Evolutionary conservation across 2,797 vertebrate species (phyloP).

Genomic region (Buceros bicornis): DNA sequence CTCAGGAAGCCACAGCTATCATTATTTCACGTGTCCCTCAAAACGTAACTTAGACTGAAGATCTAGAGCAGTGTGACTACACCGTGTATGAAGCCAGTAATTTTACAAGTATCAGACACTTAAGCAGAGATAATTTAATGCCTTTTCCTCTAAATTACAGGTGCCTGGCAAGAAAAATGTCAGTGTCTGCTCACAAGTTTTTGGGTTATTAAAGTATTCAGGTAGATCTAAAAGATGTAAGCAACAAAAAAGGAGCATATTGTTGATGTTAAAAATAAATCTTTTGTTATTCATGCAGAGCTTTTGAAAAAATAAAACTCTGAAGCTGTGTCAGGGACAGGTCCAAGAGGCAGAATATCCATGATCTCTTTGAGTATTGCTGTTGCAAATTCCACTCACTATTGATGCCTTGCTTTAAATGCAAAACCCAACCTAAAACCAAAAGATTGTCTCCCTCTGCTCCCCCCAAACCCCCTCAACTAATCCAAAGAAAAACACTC

Average conservation of each 20-base stretch:
- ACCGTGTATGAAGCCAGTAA: neutral
- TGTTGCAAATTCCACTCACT: neutral
- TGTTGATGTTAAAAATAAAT: neutral
- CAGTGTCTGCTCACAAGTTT: neutral
- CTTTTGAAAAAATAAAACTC: neutral
- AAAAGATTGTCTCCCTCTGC: accelerated
- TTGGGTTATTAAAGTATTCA: neutral
- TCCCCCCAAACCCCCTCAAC: accelerated
- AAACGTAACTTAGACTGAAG: neutral
- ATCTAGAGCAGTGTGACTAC: neutral
- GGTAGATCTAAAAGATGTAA: neutral
- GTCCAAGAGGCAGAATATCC: neutral
- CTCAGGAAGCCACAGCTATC: neutral
- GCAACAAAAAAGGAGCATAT: neutral
- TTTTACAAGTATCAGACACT: neutral
- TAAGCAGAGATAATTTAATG: neutral
- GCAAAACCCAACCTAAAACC: neutral
- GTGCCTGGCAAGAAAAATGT: neutral
- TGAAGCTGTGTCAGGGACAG: neutral
- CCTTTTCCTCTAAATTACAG: slow-evolving; percentile 8
- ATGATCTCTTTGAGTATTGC: neutral
- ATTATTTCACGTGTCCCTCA: neutral
- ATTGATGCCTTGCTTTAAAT: neutral
- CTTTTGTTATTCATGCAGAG: neutral
- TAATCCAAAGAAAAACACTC: neutral